Conservation (phyloP, 2,888 invertebrate species). For the Campaea margaritaria region DNA sequence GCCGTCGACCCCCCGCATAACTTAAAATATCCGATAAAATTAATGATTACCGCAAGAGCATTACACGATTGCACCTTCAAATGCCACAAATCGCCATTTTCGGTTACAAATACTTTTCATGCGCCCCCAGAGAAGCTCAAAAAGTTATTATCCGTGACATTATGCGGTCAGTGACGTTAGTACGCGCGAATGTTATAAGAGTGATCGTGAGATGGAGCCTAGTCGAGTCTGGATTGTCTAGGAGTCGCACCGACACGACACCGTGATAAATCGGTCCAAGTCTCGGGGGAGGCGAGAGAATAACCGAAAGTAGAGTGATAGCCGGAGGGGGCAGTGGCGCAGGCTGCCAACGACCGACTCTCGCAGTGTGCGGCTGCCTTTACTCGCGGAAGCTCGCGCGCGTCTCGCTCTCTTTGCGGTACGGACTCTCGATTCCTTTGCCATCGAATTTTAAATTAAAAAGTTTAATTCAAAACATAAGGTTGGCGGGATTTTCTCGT, state of each 20-base stretch:
- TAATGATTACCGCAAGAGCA: conserved; percentile 44
- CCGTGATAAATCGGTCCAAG: conserved; percentile 75
- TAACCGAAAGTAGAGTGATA: conserved; percentile 80
- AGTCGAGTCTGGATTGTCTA: conserved; percentile 59
- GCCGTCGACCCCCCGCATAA: conserved; percentile 48
- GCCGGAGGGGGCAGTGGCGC: conserved; percentile 72
- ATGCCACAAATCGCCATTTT: conserved; percentile 52
- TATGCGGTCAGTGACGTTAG: conserved; percentile 62
- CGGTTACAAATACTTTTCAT: conserved; percentile 49
- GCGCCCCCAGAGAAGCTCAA: conserved; percentile 36
- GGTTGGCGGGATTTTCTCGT: conserved; percentile 46
- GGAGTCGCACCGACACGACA: conserved; percentile 48
- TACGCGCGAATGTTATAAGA: conserved; percentile 51
- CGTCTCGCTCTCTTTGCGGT: conserved; percentile 42
- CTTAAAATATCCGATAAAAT: conserved; percentile 48
- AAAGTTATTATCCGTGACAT: conserved; percentile 57
- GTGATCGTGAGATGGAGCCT: conserved; percentile 50
- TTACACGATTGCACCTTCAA: conserved; percentile 46
- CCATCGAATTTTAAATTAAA: conserved; percentile 46
- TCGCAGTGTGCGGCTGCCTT: conserved; percentile 75
- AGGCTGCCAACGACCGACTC: conserved; percentile 52
- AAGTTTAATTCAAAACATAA: conserved; percentile 36
- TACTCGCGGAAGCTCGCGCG: conserved; percentile 69
- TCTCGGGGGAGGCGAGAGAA: conserved; percentile 74
- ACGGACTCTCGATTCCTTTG: conserved; percentile 48